Conservation (phyloP, 2,113 vertebrate species). For the Mesitornis unicolor region DNA sequence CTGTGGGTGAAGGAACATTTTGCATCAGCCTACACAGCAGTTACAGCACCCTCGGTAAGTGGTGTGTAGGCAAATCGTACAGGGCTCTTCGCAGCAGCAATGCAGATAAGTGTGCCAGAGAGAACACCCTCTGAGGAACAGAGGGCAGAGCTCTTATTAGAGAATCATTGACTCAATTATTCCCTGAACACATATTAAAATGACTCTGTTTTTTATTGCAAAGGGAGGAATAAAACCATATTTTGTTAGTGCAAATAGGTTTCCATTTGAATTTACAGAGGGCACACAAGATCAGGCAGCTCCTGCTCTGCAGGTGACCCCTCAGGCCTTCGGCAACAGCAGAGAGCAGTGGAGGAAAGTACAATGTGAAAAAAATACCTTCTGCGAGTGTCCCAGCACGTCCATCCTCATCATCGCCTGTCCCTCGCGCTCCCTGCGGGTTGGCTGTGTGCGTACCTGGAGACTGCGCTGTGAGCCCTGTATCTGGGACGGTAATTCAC, state of each 20-base stretch:
- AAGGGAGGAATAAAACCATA: neutral
- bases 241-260: neutral
- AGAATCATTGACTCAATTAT: constrained; percentile 8
- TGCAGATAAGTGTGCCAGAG: constrained; percentile 10
- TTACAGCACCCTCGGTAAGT: neutral
- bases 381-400: neutral
- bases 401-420: neutral
- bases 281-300: neutral
- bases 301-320: neutral
- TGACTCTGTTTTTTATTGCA: neutral
- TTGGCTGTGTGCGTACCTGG: neutral
- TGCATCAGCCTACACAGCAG: constrained; percentile 49
- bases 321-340: neutral
- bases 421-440: neutral
- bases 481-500: neutral
- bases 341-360: neutral
- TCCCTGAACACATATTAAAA: neutral
- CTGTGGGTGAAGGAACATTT: constrained; percentile 70
- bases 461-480: neutral
- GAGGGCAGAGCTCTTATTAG: constrained; percentile 5
- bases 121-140: constrained; percentile 24
- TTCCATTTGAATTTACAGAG: neutral
- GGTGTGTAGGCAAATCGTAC: constrained; percentile 12
- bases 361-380: neutral
- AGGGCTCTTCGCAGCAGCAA: constrained; percentile 36